Evolutionary conservation across 2,888 invertebrate genomes (phyloP).

Genomic region (Archips crataeganus): DNA sequence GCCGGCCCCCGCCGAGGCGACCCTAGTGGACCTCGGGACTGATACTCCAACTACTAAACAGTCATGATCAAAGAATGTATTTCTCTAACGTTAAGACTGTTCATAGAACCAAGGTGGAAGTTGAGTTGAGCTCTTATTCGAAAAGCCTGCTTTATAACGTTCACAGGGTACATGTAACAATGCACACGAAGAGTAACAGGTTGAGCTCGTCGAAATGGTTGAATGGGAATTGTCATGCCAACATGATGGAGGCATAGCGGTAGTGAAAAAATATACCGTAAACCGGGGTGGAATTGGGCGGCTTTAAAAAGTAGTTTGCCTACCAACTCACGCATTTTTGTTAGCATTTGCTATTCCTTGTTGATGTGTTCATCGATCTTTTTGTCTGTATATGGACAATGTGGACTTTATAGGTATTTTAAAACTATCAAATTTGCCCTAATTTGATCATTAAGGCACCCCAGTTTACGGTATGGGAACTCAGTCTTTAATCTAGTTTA

Average conservation of each 20-base stretch:
- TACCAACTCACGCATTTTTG: no score
- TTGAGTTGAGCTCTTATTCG: slow-evolving; percentile 9
- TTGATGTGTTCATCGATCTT: no score
- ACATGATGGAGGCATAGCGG: neutral
- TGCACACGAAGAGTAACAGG: neutral
- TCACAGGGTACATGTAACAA: neutral
- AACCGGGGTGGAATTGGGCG: no score
- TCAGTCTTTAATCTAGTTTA: no score
- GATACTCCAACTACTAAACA: slow-evolving; percentile 69
- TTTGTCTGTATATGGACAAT: no score
- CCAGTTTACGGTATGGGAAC: no score
- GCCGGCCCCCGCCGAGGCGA: slow-evolving; percentile 63
- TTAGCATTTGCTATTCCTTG: no score
- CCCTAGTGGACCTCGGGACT: slow-evolving; percentile 67
- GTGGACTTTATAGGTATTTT: no score
- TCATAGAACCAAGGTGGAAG: slow-evolving; percentile 64
- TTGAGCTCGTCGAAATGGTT: neutral
- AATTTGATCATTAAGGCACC: no score
- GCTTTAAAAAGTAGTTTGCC: no score
- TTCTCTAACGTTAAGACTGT: slow-evolving; percentile 51
- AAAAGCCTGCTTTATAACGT: neutral
- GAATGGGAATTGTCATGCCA: neutral
- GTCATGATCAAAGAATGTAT: slow-evolving; percentile 69
- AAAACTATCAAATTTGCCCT: no score
- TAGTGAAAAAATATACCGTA: no score